Base-by-base conservation (phyloP, 2,888 invertebrate genomes). In the Acrobeloides nanus region DNA sequence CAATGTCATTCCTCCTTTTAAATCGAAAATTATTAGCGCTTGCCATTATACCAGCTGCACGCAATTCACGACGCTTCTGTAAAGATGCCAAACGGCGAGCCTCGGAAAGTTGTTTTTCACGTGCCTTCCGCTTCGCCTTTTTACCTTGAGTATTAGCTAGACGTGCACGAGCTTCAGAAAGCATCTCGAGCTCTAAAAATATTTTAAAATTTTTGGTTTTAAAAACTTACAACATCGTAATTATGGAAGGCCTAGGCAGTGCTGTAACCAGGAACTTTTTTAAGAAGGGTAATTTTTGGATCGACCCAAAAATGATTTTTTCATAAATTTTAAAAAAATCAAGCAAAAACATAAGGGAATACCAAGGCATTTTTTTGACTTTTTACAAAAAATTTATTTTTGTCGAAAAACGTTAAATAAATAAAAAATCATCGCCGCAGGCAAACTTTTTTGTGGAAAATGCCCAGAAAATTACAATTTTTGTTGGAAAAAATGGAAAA, bases 51-150 rank as follows among this genome's bases (percentile, higher is more conserved):
- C 97, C 97, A 18, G 97, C 97, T 53, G 95, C 95, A 61, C 92
- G 83, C 34, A 99, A 79, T 76, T 99, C 97, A 32, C 97, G 80
- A n/a, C 93, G 82, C 76, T 99, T 99, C 76, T 97, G 97, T 44
- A 99, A 76, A 0, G 95, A 89, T 0, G 97, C 97, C 35, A 99
- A 80, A 17, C 97, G 81, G 23, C 95, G 75, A 0, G 97, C 97
- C 76, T 97, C 97, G 74, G 97, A 93, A 59, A 99, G 77, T 75
- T 99, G 97, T 76, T 95, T 93, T 75, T 99, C 97, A 33, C 97
- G 82, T 0, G 97, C 97, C 68, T 81, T 81, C 25, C 81, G 68
- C 61, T 81, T 81, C 1, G 81, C 81, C 62, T 81, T 81, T 64
- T 81, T 81, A 37, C 97, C 92, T 73, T 97, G 93, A 0, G 97